Evolutionary conservation across 2,113 vertebrate species (phyloP).

Genomic region (Ophiodon elongatus): DNA sequence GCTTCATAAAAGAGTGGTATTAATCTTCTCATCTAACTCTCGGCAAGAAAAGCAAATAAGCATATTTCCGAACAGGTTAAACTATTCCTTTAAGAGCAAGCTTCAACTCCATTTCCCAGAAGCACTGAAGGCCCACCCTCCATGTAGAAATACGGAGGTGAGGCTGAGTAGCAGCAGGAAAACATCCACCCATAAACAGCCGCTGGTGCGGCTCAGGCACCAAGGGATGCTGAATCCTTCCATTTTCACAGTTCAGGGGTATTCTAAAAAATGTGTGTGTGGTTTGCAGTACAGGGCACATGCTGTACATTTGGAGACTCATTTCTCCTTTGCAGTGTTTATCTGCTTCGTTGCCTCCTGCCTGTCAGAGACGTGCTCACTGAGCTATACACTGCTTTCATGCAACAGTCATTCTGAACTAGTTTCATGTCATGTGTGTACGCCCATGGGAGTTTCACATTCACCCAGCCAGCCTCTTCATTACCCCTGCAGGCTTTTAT

Average conservation of each 20-base stretch:
- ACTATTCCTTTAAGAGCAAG: not conserved
- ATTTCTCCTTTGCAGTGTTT: constrained; percentile 19
- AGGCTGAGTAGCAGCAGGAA: not conserved
- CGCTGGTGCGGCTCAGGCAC: not conserved
- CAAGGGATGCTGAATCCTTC: not conserved
- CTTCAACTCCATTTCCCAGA: not conserved
- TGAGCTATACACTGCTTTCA: constrained; percentile 27
- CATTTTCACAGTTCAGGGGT: not conserved
- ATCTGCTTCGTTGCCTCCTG: constrained; percentile 57
- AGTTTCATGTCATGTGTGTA: constrained; percentile 17
- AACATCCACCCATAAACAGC: constrained; percentile 1
- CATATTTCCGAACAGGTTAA: not conserved
- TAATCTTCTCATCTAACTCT: not conserved
- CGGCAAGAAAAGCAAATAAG: not conserved
- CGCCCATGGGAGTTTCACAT: constrained; percentile 44
- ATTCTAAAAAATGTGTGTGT: constrained; percentile 28
- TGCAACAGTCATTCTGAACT: constrained; percentile 29
- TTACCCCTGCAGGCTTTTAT: constrained; percentile 5
- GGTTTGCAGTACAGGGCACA: constrained; percentile 16
- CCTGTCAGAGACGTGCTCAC: constrained; percentile 30
- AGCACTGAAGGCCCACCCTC: not conserved
- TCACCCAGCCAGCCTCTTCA: constrained; percentile 6
- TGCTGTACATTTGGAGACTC: constrained; percentile 19
- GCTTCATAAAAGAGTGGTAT: not conserved
- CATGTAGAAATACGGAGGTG: not conserved